Base-by-base conservation (phyloP, 2,797 vertebrate genomes). In the Trachops cirrhosus region DNA sequence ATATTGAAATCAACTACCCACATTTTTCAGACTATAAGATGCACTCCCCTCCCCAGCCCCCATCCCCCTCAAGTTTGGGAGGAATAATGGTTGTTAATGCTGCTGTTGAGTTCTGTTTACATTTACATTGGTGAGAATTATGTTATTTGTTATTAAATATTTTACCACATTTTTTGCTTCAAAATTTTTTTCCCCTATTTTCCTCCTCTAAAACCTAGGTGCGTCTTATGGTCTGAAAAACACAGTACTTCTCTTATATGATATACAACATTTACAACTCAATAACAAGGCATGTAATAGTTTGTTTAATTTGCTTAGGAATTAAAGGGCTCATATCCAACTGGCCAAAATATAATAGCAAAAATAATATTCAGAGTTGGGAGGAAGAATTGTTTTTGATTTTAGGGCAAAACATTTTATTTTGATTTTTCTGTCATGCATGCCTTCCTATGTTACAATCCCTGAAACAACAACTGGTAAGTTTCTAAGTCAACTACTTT, bases 401-500 rank as follows among this genome's bases (percentile, higher is more conserved):
- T 77, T 68, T 21, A 39, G 29, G n/a, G 37, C 12, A 92, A 44
- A 95, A 91, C 2, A 84, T 37, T 88, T 86, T 78, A 78, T 78
- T 93, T 86, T 86, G 59, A 32, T 54, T 77, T 95, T 79, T 83
- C 64, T 14, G 68, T 75, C 22, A 44, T 57, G 29, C 4, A n/a
- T 70, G 50, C 26, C 50, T 91, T 86, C n/a, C 16, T 90, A 39
- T 84, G 44, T 57, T 67, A 73, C 0, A 19, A 86, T 50, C 18
- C 19, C 8, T 93, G 10, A 83, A 94, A 91, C 10, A 62, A 73
- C n/a, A 89, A 50, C 59, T 59, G 70, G 2, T n/a, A 64, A 59
- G 29, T 94, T 91, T 89, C 67, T 41, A 96, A 74, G 85, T 85
- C 71, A 93, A 77, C 12, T 57, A n/a, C 79, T 11, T 90, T 87